Evolutionary conservation across 1,140 invertebrate genomes (phyloP).

Genomic region (Dendroctonus valens): DNA sequence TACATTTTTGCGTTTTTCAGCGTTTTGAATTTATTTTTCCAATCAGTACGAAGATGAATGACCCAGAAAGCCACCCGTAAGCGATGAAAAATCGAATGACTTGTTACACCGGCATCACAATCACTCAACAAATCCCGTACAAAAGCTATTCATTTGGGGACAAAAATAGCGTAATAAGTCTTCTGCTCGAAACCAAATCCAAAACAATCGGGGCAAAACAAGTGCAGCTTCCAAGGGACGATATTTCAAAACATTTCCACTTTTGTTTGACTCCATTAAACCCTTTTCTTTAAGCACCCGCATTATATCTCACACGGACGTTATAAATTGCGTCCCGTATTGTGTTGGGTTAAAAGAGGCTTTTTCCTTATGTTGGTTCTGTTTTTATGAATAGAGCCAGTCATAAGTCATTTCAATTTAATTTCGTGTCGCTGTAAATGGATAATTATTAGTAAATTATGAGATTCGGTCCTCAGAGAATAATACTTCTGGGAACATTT

Average conservation of each 20-base stretch:
- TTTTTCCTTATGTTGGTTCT: constrained; percentile 26
- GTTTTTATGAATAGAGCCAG: constrained; percentile 24
- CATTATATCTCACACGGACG: constrained; percentile 33
- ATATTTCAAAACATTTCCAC: constrained; percentile 35
- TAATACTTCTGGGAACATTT: no score
- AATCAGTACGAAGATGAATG: no score
- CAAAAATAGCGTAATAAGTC: constrained; percentile 32
- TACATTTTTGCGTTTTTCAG: no score
- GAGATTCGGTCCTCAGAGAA: no score
- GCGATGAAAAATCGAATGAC: constrained; percentile 3
- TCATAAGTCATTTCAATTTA: constrained; percentile 25
- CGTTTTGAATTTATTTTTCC: no score
- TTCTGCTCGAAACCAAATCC: constrained; percentile 28
- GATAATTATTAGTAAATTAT: no score
- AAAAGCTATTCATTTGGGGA: constrained; percentile 19
- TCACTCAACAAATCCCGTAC: constrained; percentile 19
- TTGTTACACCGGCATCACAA: constrained; percentile 1
- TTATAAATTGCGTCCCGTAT: constrained; percentile 31
- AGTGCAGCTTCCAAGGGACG: constrained; percentile 30
- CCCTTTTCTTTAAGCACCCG: constrained; percentile 33
- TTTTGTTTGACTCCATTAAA: constrained; percentile 36
- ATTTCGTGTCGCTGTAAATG: background rate
- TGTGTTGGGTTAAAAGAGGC: constrained; percentile 29
- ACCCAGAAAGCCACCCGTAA: no score
- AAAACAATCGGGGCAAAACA: constrained; percentile 32